Conservation (phyloP, 2,113 vertebrate genomes). For the Dasyprocta punctata region DNA sequence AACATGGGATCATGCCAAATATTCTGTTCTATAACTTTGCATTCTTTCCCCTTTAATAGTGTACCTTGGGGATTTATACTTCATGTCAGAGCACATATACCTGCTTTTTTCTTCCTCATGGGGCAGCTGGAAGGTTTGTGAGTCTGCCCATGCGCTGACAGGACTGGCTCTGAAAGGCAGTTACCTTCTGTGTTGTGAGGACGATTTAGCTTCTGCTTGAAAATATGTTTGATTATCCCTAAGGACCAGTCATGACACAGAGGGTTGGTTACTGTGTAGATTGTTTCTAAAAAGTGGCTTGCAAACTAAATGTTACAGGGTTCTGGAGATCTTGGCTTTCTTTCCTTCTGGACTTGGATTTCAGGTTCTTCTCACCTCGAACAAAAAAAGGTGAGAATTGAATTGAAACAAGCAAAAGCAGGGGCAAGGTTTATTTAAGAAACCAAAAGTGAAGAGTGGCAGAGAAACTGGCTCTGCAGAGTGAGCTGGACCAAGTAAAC, state of each 20-base stretch:
- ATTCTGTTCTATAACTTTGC: not conserved
- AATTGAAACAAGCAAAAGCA: not conserved
- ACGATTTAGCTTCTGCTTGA: not conserved
- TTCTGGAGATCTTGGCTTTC: not conserved
- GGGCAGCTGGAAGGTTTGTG: not conserved
- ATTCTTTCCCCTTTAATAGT: not conserved
- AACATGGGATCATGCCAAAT: not conserved
- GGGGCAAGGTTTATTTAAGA: not conserved
- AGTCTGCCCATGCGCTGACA: not conserved
- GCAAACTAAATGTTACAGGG: not conserved
- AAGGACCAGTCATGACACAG: accelerated
- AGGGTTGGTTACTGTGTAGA: not conserved
- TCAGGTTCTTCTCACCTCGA: not conserved
- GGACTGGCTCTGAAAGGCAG: not conserved
- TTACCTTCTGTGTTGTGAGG: not conserved
- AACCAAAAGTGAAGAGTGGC: not conserved
- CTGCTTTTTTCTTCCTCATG: not conserved
- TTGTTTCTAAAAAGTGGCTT: not conserved
- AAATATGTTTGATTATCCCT: accelerated
- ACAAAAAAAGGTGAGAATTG: not conserved
- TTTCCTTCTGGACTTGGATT: not conserved
- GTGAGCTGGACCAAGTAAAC: not conserved
- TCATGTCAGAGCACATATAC: not conserved
- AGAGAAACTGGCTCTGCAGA: not conserved
- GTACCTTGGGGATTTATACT: not conserved